A percentile compares a stretch with the other conserved stretches of the same genome.
phyloP scores from a whole-genome alignment of 2,888 invertebrate genomes.

The Catocala sponsa region DNA sequence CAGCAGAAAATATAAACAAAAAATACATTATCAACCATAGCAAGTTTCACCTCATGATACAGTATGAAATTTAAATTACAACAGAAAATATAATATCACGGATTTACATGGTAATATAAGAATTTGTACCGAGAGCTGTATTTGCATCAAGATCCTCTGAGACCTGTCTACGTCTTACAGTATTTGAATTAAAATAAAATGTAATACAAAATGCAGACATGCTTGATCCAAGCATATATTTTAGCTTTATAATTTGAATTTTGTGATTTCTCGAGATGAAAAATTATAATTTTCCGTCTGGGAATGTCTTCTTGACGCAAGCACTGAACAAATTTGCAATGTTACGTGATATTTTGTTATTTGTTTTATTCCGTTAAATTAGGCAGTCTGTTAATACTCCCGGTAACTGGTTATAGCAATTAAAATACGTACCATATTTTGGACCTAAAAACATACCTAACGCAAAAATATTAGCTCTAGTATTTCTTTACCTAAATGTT shows the following conservation, averaged over 20 bases:
- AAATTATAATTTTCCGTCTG: conserved; percentile 9
- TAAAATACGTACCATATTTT: too few relatives aligned
- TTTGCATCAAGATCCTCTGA: conserved; percentile 28
- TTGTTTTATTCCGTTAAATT: too few relatives aligned
- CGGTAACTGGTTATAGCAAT: too few relatives aligned
- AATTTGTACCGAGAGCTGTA: conserved; percentile 16
- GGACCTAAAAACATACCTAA: too few relatives aligned
- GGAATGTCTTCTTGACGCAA: neutral
- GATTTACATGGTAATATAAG: conserved; percentile 34
- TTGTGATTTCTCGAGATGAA: too few relatives aligned
- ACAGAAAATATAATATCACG: conserved; percentile 29
- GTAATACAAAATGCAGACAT: conserved; percentile 38
- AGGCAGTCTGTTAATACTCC: too few relatives aligned
- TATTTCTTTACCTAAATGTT: too few relatives aligned
- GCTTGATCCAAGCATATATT: conserved; percentile 30
- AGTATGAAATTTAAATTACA: conserved; percentile 29
- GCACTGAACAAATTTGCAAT: too few relatives aligned
- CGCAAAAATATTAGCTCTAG: too few relatives aligned
- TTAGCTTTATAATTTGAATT: conserved; percentile 27
- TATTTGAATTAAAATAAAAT: conserved; percentile 49
- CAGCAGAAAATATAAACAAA: too few relatives aligned
- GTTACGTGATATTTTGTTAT: too few relatives aligned
- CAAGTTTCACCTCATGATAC: conserved; percentile 14
- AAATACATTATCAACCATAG: neutral
- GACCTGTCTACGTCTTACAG: conserved; percentile 37